These are phyloP conservation scores for Erpobdella octoculata DNA, from an alignment of 2,888 invertebrate genomes.

Conservation along the genomic window DNA sequence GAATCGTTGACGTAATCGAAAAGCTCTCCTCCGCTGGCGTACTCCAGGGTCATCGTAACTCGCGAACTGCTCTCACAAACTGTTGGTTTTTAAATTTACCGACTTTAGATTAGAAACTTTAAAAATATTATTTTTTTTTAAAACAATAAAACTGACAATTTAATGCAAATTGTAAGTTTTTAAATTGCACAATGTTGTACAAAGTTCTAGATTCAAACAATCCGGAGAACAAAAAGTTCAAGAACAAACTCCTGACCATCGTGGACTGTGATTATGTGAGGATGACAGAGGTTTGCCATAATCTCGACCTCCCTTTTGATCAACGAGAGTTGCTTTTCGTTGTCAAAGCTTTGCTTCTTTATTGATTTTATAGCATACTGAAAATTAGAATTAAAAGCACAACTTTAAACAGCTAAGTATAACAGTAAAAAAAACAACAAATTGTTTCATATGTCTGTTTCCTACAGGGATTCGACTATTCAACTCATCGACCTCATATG, in stretches of 20 bases:
- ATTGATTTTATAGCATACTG: constrained; percentile 79
- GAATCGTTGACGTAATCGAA: constrained; percentile 86
- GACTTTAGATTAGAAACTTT: background rate
- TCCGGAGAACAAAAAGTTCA: too few species aligned
- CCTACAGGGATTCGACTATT: background rate
- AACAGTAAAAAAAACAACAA: background rate
- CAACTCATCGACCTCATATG: too few species aligned
- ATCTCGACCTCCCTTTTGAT: constrained; percentile 82
- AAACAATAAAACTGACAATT: background rate
- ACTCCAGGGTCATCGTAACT: constrained; percentile 98
- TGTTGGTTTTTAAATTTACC: constrained; percentile 52
- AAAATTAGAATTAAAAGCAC: constrained; percentile 34
- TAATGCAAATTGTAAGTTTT: background rate
- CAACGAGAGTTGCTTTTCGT: constrained; percentile 10
- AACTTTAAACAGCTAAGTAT: background rate
- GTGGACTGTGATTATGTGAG: constrained; percentile 97
- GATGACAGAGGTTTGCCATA: constrained; percentile 95
- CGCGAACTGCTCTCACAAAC: constrained; percentile 99
- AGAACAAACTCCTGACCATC: too few species aligned
- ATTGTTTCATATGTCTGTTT: background rate
- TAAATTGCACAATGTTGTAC: background rate
- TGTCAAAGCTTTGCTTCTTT: constrained; percentile 46
- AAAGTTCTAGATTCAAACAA: background rate
- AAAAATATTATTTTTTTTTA: background rate
- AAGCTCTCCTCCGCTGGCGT: constrained; percentile 92